Base-by-base conservation (phyloP, 53 echinoderm and acorn worm genomes). In the Crossaster papposus region DNA sequence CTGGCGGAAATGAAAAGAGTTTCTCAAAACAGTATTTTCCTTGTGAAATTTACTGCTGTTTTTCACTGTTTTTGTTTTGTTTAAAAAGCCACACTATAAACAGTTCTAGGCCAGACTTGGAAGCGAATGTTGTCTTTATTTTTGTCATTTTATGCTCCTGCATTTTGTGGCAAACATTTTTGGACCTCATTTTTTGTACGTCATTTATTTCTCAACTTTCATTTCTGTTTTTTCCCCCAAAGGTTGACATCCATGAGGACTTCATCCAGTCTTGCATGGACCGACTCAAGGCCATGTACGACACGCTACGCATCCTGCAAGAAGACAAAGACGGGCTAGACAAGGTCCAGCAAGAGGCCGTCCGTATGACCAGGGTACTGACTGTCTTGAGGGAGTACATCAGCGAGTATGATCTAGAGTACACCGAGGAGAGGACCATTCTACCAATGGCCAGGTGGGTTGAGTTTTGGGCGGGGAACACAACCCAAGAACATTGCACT, bases 181-280 rank as follows among this genome's bases (percentile, higher is more conserved):
- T 44, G 44, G 44, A 7, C 6, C 44, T 44, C 5, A 44, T 7
- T 44, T 0, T 44, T 44, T 7, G 44, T 44, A 44, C 44, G 13
- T 28, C 0, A 4, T n/a, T n/a, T n/a, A n/a, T 58, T 4, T 20
- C 58, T 1, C 17, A 72, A 51, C 18, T 33, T 79, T 17, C 33
- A 5, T 6, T 15, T 2, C 31, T 51, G 0, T 10, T 10, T 2
- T 77, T 38, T 11, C 6, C 54, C 65, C 30, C 54, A 31, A 79
- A 98, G 98, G 96, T 96, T 44, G 98, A 96, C 73, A 98, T 98
- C 38, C 98, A 98, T 76, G 94, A 96, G 89, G 98, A 98, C 77
- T 98, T 98, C 81, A 98, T 98, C 93, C 98, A 98, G 90, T 98
- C 98, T 31, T 98, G 96, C 89, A 98, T 98, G 98, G 98, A 98